Evolutionary conservation across 2,797 vertebrate genomes (phyloP).

Genomic region (Natrix natrix): DNA sequence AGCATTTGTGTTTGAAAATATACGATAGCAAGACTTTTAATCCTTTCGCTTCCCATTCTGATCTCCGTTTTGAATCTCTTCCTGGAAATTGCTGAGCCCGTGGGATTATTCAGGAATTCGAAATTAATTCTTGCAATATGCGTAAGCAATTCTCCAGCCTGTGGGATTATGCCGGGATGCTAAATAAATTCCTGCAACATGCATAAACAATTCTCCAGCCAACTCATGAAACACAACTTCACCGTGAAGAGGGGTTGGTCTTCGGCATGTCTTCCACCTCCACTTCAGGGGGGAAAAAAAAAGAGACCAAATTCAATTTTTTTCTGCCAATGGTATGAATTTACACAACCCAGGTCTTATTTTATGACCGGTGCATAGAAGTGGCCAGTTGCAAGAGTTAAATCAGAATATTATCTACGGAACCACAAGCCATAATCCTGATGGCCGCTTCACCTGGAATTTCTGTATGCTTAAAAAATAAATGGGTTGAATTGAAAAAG

Average conservation of each 20-base stretch:
- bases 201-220: neutral
- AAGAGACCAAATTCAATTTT: neutral
- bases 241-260: neutral
- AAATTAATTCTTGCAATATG: neutral
- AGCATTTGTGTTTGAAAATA: too few relatives aligned
- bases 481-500: neutral
- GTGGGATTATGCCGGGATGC: neutral
- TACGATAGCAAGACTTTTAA: neutral
- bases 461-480: neutral
- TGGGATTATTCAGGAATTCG: neutral
- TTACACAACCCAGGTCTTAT: neutral
- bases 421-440: neutral
- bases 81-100: neutral
- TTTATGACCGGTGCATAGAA: neutral
- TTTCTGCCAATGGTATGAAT: neutral
- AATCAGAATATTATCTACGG: neutral
- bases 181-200: neutral
- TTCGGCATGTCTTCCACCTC: too few relatives aligned
- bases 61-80: neutral
- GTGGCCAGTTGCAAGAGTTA: neutral
- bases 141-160: too few relatives aligned
- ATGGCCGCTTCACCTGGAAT: neutral
- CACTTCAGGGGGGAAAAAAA: neutral
- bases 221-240: neutral
- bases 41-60: neutral